Percentiles rank a stretch among this genome's conserved stretches.
These are phyloP conservation scores for Sebastes trivittatus DNA, from an alignment of 2,797 vertebrate genomes.

Conservation along the genomic window DNA sequence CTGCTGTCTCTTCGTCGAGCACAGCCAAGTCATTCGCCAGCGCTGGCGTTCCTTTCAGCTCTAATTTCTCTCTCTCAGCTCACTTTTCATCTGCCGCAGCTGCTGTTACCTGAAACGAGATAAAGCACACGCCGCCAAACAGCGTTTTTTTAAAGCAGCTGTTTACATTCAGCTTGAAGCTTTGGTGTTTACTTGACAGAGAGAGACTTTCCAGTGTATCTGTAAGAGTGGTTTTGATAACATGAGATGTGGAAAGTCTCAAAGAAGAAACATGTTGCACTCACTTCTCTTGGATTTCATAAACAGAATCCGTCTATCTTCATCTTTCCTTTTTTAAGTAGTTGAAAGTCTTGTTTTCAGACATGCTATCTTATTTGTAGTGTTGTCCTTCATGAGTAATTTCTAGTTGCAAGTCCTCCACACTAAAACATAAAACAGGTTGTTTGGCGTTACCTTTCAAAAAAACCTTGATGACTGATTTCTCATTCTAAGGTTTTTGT, in stretches of 20 bases:
- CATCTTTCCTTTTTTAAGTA: neutral
- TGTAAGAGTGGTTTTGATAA: neutral
- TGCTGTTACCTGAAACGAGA: constrained; percentile 12
- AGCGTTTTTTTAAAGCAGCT: neutral
- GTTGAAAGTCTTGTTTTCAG: neutral
- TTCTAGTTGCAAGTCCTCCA: too few relatives aligned
- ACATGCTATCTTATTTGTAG: neutral
- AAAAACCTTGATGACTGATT: too few relatives aligned
- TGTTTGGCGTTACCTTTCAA: too few relatives aligned
- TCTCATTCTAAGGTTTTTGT: too few relatives aligned
- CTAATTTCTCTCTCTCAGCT: neutral
- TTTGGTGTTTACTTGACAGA: neutral
- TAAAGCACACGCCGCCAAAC: neutral
- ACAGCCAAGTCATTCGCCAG: constrained; percentile 5
- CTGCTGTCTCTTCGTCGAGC: constrained; percentile 5
- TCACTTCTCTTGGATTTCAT: neutral
- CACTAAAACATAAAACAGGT: too few relatives aligned
- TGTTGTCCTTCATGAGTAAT: too few relatives aligned
- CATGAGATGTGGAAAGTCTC: neutral
- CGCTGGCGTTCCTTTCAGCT: neutral
- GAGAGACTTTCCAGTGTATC: neutral
- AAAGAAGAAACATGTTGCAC: neutral
- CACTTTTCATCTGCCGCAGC: constrained; percentile 1
- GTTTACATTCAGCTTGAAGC: neutral
- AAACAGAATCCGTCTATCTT: neutral